These are phyloP conservation scores for Tipula unca DNA, from an alignment of 2,888 invertebrate species.

Conservation along the genomic window DNA sequence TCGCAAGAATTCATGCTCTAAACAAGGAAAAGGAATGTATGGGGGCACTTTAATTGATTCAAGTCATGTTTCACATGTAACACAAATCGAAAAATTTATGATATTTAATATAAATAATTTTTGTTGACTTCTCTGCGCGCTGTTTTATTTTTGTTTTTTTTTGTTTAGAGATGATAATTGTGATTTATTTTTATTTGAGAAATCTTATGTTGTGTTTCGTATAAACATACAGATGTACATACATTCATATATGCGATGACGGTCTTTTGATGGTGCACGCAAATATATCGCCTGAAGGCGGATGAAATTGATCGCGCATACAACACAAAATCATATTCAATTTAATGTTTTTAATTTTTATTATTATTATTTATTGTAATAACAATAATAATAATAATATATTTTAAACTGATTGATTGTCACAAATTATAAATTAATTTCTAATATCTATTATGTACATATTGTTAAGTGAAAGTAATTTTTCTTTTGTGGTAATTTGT, in stretches of 20 bases:
- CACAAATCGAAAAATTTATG: slow-evolving; percentile 2
- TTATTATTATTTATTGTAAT: neutral
- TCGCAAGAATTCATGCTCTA: neutral
- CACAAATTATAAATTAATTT: slow-evolving; percentile 14
- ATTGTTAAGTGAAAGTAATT: slow-evolving; percentile 2
- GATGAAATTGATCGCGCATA: neutral
- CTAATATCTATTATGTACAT: neutral
- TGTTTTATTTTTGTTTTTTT: neutral
- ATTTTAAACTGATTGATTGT: neutral
- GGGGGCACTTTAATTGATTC: slow-evolving; percentile 14
- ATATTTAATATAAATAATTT: neutral
- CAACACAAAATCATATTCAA: neutral
- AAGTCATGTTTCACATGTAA: neutral
- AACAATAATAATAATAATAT: neutral
- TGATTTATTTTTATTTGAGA: neutral
- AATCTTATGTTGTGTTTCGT: neutral
- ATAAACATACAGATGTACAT: too few species aligned
- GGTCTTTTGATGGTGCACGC: neutral
- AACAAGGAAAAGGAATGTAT: neutral
- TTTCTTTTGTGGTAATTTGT: neutral
- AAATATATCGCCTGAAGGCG: neutral
- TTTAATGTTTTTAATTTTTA: neutral
- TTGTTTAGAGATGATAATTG: neutral
- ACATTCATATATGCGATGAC: neutral
- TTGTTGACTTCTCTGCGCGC: neutral